A percentile compares a stretch with the other conserved stretches of the same genome.
phyloP scores from a whole-genome alignment of 2,113 vertebrate genomes.

The Thunnus thynnus region DNA sequence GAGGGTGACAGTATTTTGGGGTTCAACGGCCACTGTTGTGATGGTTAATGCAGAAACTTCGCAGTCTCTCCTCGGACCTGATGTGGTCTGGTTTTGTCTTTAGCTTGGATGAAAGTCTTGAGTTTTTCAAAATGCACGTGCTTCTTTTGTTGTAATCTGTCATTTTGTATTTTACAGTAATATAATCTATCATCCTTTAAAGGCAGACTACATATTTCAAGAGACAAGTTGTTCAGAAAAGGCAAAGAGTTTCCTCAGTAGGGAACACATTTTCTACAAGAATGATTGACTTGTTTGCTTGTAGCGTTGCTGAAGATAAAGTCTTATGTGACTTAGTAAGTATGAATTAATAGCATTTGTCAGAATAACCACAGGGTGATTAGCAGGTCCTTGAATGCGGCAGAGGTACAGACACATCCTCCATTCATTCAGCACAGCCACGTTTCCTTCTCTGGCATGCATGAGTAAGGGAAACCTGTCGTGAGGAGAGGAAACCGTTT shows the following conservation, averaged over 20 bases:
- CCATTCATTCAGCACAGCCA: conserved; percentile 51
- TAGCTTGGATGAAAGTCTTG: not conserved
- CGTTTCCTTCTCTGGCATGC: conserved; percentile 31
- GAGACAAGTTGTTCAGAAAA: no score
- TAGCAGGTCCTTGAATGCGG: not conserved
- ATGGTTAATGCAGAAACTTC: conserved; percentile 11
- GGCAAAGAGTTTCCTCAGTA: not conserved
- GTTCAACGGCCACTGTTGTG: conserved; percentile 31
- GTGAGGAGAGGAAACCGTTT: conserved; percentile 47
- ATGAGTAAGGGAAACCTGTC: conserved; percentile 70
- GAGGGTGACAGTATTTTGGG: conserved; percentile 19
- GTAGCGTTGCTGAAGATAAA: not conserved
- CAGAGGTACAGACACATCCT: conserved; percentile 41
- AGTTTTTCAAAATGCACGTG: not conserved
- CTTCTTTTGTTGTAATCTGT: not conserved
- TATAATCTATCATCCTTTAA: not conserved
- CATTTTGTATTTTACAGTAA: not conserved
- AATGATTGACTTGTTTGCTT: not conserved
- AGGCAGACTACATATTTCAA: not conserved
- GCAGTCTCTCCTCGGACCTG: not conserved
- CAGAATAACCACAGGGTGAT: conserved; percentile 27
- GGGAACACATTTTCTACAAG: no score
- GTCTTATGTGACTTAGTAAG: not conserved
- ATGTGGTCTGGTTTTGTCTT: not conserved
- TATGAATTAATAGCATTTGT: conserved; percentile 12